Base-by-base conservation (phyloP, 2,888 invertebrate species). In the Megastigmus dorsalis region DNA sequence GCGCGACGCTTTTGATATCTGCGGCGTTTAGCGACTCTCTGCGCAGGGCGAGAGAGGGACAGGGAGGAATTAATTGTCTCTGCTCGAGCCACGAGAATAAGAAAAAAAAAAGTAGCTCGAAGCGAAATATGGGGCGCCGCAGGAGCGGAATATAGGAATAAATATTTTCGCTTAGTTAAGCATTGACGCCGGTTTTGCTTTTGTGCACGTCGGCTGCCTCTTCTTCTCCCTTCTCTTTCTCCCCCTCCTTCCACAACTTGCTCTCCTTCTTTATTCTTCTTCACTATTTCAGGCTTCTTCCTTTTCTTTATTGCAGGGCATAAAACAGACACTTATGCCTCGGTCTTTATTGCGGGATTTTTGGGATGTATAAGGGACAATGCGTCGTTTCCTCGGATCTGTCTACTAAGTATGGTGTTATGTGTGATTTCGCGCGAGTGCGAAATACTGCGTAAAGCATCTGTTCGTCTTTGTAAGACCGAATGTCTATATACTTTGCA, bases 121-220 rank as follows among this genome's bases (percentile, higher is more conserved):
- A 30, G 26, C n/a, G 9, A 7, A 43, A 55, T 33, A 54, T n/a
- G 28, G n/a, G n/a, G 26, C 28, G 41, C 41, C 18, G 7, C 20
- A n/a, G n/a, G 33, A 20, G 72, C 50, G 77, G 77, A 30, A 30
- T 26, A 18, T 43, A 13, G 79, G 80, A 80, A 82, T 83, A 81
- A 83, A 83, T 84, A 81, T 82, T 82, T 82, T 81, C 82, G 79
- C 81, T 82, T 76, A 78, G 81, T 81, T 81, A 80, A 83, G 80
- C 82, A 80, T 79, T 80, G 79, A 80, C 79, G 65, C 66, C 41
- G 38, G 28, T 13, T n/a, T n/a, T 20, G 67, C 62, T 60, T n/a
- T 55, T 72, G 52, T 69, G 28, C 1, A 13, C 7, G 9, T 41
- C n/a, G 45, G 18, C 9, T 45, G 3, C 13, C 2, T 13, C 5